Evolutionary conservation across 1,140 invertebrate species (phyloP).

Genomic region (Pogonomyrmex californicus): DNA sequence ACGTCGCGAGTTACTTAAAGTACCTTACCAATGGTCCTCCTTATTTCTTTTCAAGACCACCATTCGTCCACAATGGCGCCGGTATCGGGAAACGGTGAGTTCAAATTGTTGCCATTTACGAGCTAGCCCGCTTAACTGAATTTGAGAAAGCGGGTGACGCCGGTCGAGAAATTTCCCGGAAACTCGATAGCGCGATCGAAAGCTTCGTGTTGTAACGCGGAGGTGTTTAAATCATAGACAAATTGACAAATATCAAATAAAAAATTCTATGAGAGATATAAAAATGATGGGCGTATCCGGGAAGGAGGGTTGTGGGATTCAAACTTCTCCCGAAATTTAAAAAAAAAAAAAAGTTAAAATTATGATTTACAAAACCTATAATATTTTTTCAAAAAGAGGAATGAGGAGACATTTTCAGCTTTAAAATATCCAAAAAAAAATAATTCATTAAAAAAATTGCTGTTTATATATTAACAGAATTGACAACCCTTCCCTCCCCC

Average conservation of each 20-base stretch:
- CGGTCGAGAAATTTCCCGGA: constrained; percentile 31
- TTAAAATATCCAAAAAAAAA: too few relatives aligned
- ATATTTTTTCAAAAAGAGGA: too few relatives aligned
- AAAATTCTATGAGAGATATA: background rate
- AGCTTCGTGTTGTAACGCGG: background rate
- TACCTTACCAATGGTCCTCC: constrained; percentile 43
- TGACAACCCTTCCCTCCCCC: too few relatives aligned
- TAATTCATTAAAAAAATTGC: too few relatives aligned
- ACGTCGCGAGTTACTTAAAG: constrained; percentile 11
- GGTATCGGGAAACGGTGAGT: constrained; percentile 81
- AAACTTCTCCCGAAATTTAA: too few relatives aligned
- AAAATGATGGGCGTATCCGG: background rate
- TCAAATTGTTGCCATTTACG: constrained; percentile 36
- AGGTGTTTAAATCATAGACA: background rate
- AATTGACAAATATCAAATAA: background rate
- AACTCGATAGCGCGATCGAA: constrained; percentile 37
- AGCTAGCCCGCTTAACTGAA: constrained; percentile 37
- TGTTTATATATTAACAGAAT: too few relatives aligned
- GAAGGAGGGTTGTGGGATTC: too few relatives aligned
- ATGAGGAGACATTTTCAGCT: too few relatives aligned
- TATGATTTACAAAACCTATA: too few relatives aligned
- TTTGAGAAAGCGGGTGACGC: constrained; percentile 18
- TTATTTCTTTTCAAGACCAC: constrained; percentile 75
- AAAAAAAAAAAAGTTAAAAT: too few relatives aligned
- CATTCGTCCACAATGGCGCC: constrained; percentile 80